Evolutionary conservation across 2,797 vertebrate genomes (phyloP), one percentile per base, ranked within the genome.

Genomic region (Momotus momota): DNA sequence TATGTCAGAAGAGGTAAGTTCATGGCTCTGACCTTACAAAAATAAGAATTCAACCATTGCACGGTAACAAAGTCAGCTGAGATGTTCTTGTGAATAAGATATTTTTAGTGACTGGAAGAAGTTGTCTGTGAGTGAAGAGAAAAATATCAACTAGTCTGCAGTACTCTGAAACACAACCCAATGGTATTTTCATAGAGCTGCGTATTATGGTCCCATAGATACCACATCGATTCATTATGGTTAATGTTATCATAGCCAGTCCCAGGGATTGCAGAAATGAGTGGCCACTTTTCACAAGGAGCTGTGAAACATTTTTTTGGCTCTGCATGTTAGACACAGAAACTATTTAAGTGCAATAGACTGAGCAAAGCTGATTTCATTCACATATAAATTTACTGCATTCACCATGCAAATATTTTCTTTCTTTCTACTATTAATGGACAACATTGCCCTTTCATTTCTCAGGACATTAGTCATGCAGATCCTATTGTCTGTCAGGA

Each of bases 341-440:
- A 95, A 88, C 81, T 48, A 88, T 81, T 89, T 81, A 88, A 75
- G 55, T 54, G 46, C 84, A 90, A 93, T 55, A 96, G 75, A 75
- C 67, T 86, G 90, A 93, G n/a, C 52, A 89, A 88, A 92, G 61
- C 40, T 5, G 7, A 90, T 96, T 91, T 86, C 31, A 57, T 91
- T 94, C 79, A 88, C 4, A 5, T 88, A 71, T 17, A 80, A 80
- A 94, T 87, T 91, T 71, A 82, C 57, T 66, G n/a, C 60, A 43
- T 94, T 93, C 79, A 77, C 81, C 62, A 38, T 57, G 33, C 46
- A 92, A 94, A 89, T 73, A 25, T 95, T 97, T 96, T 91, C 88
- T 79, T 92, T 91, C 87, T 78, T 26, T 69, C 51, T 85, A 41
- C 51, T 90, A 52, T 78, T 92, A 95, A 77, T 3, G 3, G 77